These are phyloP conservation scores for Leptinotarsa undecemlineata DNA, from an alignment of 1,140 invertebrate genomes.

Conservation along the genomic window DNA sequence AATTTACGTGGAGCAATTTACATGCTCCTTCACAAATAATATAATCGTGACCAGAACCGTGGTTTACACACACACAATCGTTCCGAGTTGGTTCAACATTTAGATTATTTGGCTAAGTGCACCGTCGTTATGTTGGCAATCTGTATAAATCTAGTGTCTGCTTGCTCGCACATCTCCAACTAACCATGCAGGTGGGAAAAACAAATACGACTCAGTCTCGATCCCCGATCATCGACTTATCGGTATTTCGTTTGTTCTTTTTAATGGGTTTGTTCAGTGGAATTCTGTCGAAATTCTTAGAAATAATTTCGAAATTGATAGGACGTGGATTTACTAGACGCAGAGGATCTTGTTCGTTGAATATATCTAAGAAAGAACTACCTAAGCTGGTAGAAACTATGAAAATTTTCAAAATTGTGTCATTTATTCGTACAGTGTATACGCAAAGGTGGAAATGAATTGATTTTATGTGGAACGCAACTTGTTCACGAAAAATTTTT, in stretches of 20 bases:
- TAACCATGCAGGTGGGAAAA: background rate
- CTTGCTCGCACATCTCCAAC: background rate
- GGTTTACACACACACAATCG: conserved; percentile 7
- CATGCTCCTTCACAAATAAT: background rate
- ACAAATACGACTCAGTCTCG: background rate
- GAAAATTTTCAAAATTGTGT: no score
- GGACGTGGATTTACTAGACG: no score
- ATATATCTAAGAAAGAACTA: background rate
- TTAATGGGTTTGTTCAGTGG: conserved; percentile 7
- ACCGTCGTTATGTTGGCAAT: conserved; percentile 7
- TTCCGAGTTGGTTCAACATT: conserved; percentile 5
- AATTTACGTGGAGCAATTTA: background rate
- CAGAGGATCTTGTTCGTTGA: background rate
- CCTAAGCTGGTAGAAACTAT: no score
- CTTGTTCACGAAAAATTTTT: no score
- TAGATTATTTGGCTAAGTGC: conserved; percentile 8
- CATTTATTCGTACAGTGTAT: no score
- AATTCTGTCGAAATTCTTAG: conserved; percentile 1
- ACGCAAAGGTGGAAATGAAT: no score
- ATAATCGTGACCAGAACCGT: conserved; percentile 7
- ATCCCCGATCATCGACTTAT: background rate
- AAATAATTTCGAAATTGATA: background rate
- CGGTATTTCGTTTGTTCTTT: conserved; percentile 7
- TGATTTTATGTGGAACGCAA: no score
- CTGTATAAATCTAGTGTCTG: conserved; percentile 3